phyloP scores from a whole-genome alignment of 2,797 vertebrate species.

The Cercopithecus hamlyni region DNA sequence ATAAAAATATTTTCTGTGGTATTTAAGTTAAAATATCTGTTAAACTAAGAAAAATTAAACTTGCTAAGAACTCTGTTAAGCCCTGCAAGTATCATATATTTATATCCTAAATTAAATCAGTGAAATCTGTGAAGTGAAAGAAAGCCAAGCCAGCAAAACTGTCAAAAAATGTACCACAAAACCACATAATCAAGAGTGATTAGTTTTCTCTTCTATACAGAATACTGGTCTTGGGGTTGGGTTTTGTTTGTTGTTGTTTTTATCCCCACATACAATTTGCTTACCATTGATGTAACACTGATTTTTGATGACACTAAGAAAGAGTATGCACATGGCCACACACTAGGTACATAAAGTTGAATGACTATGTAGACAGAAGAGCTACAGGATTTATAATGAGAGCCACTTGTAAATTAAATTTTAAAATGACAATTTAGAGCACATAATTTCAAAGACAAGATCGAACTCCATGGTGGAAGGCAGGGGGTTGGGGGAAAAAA shows the following conservation, averaged over 20 bases:
- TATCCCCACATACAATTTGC: background rate
- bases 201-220: background rate
- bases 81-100: background rate
- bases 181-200: conserved; percentile 4
- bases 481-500: background rate
- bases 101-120: background rate
- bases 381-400: background rate
- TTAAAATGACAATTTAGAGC: background rate
- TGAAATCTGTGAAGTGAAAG: background rate
- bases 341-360: background rate
- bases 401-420: background rate
- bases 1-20: background rate
- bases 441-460: background rate
- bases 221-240: background rate
- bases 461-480: background rate
- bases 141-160: background rate
- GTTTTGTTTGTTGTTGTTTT: background rate
- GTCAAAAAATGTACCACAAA: conserved; percentile 3
- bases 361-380: background rate
- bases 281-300: background rate
- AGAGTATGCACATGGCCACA: background rate
- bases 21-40: background rate
- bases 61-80: conserved; percentile 12
- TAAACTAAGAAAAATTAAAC: conserved; percentile 9
- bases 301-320: background rate